Conservation (phyloP, 2,113 vertebrate species). For the Poecile atricapillus region DNA sequence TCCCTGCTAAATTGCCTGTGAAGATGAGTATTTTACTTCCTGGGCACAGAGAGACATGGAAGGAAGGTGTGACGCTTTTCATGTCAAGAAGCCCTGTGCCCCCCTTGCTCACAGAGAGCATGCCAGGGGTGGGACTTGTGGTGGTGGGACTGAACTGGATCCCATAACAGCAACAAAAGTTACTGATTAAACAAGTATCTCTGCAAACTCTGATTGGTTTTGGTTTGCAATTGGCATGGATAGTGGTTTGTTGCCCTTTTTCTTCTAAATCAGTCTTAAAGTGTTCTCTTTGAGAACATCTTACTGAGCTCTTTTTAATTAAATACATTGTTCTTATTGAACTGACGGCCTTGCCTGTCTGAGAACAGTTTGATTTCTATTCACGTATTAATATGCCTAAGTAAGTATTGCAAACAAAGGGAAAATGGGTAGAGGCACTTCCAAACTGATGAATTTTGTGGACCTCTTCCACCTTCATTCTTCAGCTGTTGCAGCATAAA, state of each 20-base stretch:
- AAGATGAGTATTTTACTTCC: neutral
- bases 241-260: neutral
- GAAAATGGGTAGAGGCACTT: neutral
- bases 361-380: neutral
- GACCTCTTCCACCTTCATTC: neutral
- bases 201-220: neutral
- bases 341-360: neutral
- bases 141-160: neutral
- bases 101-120: neutral
- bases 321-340: neutral
- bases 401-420: neutral
- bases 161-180: neutral
- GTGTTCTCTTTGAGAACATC: neutral
- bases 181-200: neutral
- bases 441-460: neutral
- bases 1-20: neutral
- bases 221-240: neutral
- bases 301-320: neutral
- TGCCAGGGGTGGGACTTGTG: accelerated
- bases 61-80: neutral
- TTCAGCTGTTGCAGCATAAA: neutral
- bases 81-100: accelerated
- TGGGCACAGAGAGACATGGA: neutral
- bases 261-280: neutral
- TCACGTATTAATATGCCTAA: neutral